Evolutionary conservation across 1,140 invertebrate genomes (phyloP).

Genomic region (Araneus ventricosus): DNA sequence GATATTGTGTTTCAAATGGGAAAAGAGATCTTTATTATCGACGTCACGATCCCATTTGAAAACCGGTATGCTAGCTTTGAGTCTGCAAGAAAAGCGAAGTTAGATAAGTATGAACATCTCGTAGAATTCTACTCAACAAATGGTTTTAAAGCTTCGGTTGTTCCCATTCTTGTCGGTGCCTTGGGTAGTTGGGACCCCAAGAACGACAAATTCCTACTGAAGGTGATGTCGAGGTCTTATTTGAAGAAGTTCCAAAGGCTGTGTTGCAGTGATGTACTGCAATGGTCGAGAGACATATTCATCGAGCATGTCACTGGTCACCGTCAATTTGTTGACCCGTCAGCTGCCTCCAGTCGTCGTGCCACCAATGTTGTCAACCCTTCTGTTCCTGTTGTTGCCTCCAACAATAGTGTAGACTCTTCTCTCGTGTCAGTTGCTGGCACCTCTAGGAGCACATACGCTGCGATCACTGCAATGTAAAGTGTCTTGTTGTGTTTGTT

Average conservation of each 20-base stretch:
- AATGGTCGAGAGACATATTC: not conserved
- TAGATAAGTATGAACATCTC: not conserved
- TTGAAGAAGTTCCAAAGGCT: not conserved
- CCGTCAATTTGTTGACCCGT: no score
- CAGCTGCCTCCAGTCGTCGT: no score
- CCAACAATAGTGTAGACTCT: no score
- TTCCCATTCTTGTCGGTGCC: not conserved
- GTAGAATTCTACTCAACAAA: no score
- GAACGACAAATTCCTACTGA: not conserved
- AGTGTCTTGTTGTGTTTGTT: no score
- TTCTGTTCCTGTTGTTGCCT: no score
- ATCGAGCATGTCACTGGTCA: not conserved
- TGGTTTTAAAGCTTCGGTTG: no score
- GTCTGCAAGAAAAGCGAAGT: not conserved
- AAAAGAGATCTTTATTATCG: not conserved
- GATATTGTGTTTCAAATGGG: not conserved
- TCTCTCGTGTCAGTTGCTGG: no score
- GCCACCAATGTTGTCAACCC: no score
- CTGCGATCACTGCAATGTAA: no score
- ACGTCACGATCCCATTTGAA: not conserved
- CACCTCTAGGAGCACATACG: no score
- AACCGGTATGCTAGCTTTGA: not conserved
- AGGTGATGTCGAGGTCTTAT: fast-evolving
- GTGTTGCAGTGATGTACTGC: not conserved
- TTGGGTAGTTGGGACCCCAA: not conserved